Base-by-base conservation (phyloP, 2,888 invertebrate genomes). In the Epicampocera succincta region DNA sequence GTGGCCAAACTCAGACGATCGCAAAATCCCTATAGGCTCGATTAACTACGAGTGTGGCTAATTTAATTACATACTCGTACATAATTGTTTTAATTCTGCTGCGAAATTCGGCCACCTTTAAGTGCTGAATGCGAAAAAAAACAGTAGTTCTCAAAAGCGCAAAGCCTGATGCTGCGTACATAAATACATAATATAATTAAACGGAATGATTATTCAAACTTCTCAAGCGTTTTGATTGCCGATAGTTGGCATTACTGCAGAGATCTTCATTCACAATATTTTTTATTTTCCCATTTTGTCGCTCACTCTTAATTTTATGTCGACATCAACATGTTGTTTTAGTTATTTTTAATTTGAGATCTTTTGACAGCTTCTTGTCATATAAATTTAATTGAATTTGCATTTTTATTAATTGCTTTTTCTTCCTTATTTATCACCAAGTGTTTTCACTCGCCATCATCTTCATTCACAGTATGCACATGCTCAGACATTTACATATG, bases 361-460 rank as follows among this genome's bases (percentile, higher is more conserved):
- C 87, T 89, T 88, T 87, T 89, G 89, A 89, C 89, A 89, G 89
- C 88, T 87, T 65, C 87, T 88, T 89, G 89, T 89, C 89, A 89
- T 89, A 89, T 88, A 89, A 89, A 89, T 89, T 89, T 89, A 89
- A 89, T 89, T 89, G 89, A 89, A 89, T 89, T 87, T 89, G 89
- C 89, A 89, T 89, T 89, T 89, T 89, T 89, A 89, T 89, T 89
- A 89, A 89, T 89, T 89, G 88, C 89, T 85, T 85, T 84, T 84
- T 73, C 63, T 73, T 66, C 61, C 61, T 72, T 66, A 76, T 76
- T 72, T 81, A 76, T 80, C 38, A 46, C 46, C 2, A 15, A 17
- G 6, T 17, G 12, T 17, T 33, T 33, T 6, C 33, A 33, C 8
- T 33, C 8, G 33, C 33, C 6, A 33, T 33, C 5, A 33, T 8